phyloP scores from a whole-genome alignment of 2,113 vertebrate species.

The Zosterops lateralis region DNA sequence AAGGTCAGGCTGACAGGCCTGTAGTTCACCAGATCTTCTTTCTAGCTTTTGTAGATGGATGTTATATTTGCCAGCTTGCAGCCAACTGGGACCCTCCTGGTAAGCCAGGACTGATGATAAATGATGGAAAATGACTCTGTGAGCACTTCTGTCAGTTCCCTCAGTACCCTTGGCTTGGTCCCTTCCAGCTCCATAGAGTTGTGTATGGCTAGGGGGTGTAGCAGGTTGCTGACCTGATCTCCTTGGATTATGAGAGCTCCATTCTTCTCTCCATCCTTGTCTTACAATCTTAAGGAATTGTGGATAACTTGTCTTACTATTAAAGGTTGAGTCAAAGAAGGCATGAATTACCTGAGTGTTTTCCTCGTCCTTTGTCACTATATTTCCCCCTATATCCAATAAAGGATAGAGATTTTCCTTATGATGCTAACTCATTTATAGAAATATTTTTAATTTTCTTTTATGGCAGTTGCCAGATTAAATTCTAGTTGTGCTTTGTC shows the following conservation, averaged over 20 bases:
- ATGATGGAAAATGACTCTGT: background rate
- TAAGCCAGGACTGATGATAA: background rate
- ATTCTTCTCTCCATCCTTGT: background rate
- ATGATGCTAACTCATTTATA: background rate
- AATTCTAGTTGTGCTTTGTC: background rate
- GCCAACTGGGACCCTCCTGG: background rate
- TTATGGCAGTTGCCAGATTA: background rate
- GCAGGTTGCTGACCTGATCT: background rate
- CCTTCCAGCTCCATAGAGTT: background rate
- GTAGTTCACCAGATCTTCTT: background rate
- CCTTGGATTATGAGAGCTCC: background rate
- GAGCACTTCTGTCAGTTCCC: background rate
- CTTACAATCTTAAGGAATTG: background rate
- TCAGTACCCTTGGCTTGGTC: background rate
- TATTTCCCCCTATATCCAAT: no score
- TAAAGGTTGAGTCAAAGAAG: background rate
- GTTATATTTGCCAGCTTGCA: background rate
- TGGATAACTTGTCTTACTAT: background rate
- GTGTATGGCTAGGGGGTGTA: background rate
- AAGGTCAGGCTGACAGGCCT: background rate
- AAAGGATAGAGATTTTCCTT: background rate
- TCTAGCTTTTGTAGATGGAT: background rate
- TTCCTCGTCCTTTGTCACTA: background rate
- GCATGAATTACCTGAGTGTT: background rate
- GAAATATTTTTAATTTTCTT: background rate